Evolutionary conservation across 2,888 invertebrate species (phyloP).

Genomic region (Neoaliturus tenellus): DNA sequence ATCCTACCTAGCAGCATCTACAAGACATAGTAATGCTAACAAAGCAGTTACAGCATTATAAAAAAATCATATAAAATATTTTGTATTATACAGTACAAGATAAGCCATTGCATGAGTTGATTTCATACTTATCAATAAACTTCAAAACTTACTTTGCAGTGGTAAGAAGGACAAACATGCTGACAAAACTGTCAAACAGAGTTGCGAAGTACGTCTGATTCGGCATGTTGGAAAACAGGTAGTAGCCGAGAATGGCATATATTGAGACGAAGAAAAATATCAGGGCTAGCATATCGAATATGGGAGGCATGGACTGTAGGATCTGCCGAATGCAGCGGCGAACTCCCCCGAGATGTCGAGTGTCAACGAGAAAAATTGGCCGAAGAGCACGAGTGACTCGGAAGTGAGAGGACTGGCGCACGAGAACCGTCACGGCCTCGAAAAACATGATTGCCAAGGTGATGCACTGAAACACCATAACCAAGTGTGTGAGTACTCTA

Average conservation of each 20-base stretch:
- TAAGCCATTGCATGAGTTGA: too few relatives aligned
- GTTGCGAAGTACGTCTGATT: slow-evolving; percentile 83
- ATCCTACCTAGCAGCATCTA: too few relatives aligned
- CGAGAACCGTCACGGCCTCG: slow-evolving; percentile 87
- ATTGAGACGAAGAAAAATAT: slow-evolving; percentile 90
- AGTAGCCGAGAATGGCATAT: slow-evolving; percentile 89
- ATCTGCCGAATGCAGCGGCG: slow-evolving; percentile 86
- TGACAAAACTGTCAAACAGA: slow-evolving; percentile 89
- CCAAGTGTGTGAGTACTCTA: too few relatives aligned
- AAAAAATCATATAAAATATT: too few relatives aligned
- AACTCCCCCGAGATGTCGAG: slow-evolving; percentile 80
- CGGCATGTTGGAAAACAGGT: slow-evolving; percentile 84
- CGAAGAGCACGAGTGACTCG: slow-evolving; percentile 90
- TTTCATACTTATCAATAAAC: too few relatives aligned
- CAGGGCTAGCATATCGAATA: slow-evolving; percentile 90
- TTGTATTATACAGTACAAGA: too few relatives aligned
- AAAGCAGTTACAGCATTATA: too few relatives aligned
- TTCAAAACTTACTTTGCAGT: slow-evolving; percentile 93
- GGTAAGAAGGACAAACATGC: slow-evolving; percentile 92
- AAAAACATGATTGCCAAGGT: slow-evolving; percentile 87
- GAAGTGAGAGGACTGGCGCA: slow-evolving; percentile 89
- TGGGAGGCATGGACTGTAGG: slow-evolving; percentile 90
- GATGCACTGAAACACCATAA: slow-evolving; percentile 76
- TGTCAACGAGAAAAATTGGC: slow-evolving; percentile 93
- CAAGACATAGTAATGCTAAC: too few relatives aligned